Evolutionary conservation across 2,797 vertebrate genomes (phyloP), one percentile per base, ranked within the genome.

Genomic region (Molossus alvarezi): DNA sequence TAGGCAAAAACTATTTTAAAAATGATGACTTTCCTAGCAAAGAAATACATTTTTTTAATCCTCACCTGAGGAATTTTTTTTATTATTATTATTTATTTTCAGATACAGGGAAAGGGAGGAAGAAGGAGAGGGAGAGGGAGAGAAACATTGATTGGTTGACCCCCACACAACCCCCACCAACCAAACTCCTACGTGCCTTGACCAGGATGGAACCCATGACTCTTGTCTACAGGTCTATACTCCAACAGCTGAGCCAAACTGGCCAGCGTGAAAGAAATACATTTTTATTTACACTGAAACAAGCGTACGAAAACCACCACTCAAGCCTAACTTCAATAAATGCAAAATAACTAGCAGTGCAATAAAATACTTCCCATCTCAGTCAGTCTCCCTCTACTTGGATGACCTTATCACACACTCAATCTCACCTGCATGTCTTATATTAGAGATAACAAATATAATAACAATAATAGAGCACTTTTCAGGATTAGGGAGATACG

Each of bases 1-100:
- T 9, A 41, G 41, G 12, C 15, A 84, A 77, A 90, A 92, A 17
- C 0, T 58, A 67, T 57, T 75, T 88, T 45, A 67, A 81, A 62
- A 53, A 45, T 15, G 77, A 73, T n/a, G 11, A 7, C 85, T 94
- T 97, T 91, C 18, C 37, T 69, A 57, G 33, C 3, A 58, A 94
- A 95, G n/a, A 81, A 94, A 69, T 58, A 13, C 9, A 69, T 86
- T 92, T 91, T 11, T 67, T 11, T 88, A 60, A 45, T 45, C 41
- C 41, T 45, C 3, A 45, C 41, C 41, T 6, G 41, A 45, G 41
- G 41, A 45, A 3, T 5, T 45, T 45, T 45, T 45, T 45, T 6
- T 6, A 33, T 33, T 33, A 33, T 33, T 33, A 33, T 6, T 45
- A 6, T 45, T 45, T 45, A 45, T 45, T 45, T 45, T 45, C 41